Percentiles rank a stretch among this genome's conserved stretches.
These are phyloP conservation scores for Odontothrips loti DNA, from an alignment of 2,888 invertebrate species.

Conservation along the genomic window DNA sequence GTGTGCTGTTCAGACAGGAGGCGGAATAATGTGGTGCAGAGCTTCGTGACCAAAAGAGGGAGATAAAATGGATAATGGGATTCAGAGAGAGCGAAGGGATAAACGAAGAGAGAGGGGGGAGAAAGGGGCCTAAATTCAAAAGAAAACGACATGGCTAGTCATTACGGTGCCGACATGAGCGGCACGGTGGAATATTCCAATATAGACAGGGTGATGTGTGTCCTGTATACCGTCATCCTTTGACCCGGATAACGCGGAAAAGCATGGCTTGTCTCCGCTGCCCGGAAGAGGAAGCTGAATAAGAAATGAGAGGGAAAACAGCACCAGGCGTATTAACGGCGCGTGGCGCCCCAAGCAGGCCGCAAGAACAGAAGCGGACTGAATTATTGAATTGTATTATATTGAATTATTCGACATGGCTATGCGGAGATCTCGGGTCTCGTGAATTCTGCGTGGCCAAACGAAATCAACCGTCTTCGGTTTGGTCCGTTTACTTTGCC, in stretches of 20 bases:
- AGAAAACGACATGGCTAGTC: too few species aligned
- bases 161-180: background rate
- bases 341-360: too few species aligned
- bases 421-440: too few species aligned
- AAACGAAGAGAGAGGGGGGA: background rate
- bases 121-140: background rate
- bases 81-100: background rate
- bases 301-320: too few species aligned
- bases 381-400: too few species aligned
- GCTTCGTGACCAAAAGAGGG: background rate
- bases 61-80: background rate
- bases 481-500: too few species aligned
- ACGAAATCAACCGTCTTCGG: too few species aligned
- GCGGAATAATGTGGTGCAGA: background rate
- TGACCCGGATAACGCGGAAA: background rate
- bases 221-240: background rate
- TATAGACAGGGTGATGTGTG: background rate
- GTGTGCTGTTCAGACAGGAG: background rate
- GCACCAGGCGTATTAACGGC: too few species aligned
- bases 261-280: background rate
- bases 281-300: background rate
- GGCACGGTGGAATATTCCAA: background rate
- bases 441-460: too few species aligned
- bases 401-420: too few species aligned
- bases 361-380: too few species aligned